Evolutionary conservation across 2,113 vertebrate genomes (phyloP).

Genomic region (Leuciscus idus): DNA sequence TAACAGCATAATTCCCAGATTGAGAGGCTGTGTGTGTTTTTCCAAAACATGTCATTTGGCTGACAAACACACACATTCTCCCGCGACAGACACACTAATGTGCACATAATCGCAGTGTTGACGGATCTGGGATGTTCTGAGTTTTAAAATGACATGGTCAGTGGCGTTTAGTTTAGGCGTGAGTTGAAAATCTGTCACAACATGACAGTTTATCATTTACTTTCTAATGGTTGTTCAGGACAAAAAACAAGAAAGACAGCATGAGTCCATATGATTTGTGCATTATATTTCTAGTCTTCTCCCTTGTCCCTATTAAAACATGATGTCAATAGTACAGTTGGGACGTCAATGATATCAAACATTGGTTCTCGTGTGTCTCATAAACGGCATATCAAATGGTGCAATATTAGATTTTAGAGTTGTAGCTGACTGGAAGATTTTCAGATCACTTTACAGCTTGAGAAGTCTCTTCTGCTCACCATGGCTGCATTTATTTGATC

Average conservation of each 20-base stretch:
- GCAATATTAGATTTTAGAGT: not conserved
- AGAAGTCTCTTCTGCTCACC: too few relatives aligned
- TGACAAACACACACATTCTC: constrained; percentile 1
- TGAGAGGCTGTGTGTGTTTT: not conserved
- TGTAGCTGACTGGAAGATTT: not conserved
- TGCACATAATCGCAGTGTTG: constrained; percentile 47
- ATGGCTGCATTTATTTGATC: too few relatives aligned
- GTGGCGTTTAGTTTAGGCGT: not conserved
- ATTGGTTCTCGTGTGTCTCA: not conserved
- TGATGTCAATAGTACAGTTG: not conserved
- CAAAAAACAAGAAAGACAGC: not conserved
- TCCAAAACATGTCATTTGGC: constrained; percentile 34
- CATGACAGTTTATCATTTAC: not conserved
- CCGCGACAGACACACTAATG: constrained; percentile 17
- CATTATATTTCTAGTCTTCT: not conserved
- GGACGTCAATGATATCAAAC: not conserved
- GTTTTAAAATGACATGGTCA: not conserved
- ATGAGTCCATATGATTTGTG: not conserved
- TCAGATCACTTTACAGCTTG: not conserved
- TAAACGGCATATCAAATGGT: not conserved
- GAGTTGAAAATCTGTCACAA: not conserved
- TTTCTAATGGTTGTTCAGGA: not conserved
- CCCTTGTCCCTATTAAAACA: not conserved
- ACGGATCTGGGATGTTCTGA: constrained; percentile 14
- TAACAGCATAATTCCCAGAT: not conserved